A percentile compares a stretch with the other conserved stretches of the same genome.
phyloP scores from a whole-genome alignment of 2,113 vertebrate genomes.

The Myxocyprinus asiaticus region DNA sequence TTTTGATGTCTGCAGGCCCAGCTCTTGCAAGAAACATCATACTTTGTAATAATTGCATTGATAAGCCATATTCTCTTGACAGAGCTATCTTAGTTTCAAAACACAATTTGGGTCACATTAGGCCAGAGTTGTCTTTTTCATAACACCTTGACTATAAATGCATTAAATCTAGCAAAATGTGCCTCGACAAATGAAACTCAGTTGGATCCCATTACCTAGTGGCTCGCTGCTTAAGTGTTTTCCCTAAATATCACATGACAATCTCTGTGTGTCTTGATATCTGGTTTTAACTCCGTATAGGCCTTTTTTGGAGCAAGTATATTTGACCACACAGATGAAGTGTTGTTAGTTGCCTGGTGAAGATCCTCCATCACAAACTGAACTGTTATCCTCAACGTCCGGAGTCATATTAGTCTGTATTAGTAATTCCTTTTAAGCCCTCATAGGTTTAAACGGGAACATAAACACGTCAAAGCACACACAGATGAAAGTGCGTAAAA shows the following conservation, averaged over 20 bases:
- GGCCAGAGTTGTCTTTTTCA: not conserved
- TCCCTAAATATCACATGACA: constrained; percentile 16
- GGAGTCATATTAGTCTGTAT: not conserved
- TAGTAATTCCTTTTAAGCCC: constrained; percentile 6
- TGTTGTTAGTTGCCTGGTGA: constrained; percentile 16
- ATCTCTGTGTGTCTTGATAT: not conserved
- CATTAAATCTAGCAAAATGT: constrained; percentile 28
- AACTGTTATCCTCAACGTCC: not conserved
- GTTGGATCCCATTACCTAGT: constrained; percentile 41
- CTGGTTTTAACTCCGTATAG: not conserved
- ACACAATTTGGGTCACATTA: not conserved
- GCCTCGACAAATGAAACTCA: constrained; percentile 28
- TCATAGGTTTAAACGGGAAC: constrained; percentile 12
- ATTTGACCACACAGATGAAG: constrained; percentile 4
- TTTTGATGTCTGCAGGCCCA: no score
- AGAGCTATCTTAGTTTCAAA: not conserved
- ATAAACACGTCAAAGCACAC: constrained; percentile 28
- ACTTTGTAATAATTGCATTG: not conserved
- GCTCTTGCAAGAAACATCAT: no score
- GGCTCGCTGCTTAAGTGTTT: constrained; percentile 1
- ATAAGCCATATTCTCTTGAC: not conserved
- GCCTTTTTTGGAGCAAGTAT: not conserved
- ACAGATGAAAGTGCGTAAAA: not conserved
- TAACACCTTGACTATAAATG: constrained; percentile 8
- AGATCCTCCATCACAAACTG: not conserved